Conservation (phyloP, 1,140 invertebrate species). For the Zaprionus davidi region DNA sequence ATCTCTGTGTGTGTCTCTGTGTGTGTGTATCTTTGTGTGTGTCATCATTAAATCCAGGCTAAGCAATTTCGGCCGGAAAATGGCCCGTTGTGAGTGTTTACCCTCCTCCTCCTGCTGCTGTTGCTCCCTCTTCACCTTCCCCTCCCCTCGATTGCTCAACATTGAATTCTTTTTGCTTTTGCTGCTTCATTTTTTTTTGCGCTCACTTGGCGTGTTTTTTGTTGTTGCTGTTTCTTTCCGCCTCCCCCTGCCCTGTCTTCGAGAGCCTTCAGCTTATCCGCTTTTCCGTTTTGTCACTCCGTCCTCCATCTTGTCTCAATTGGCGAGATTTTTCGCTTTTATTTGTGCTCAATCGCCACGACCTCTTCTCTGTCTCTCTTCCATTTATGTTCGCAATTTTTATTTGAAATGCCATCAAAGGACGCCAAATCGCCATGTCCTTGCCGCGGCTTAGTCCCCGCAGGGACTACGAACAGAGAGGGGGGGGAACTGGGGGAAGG, state of each 20-base stretch:
- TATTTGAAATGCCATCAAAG: conserved; percentile 72
- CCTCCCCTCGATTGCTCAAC: background rate
- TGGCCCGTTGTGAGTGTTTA: conserved; percentile 12
- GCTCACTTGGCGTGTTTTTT: conserved; percentile 2
- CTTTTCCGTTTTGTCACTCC: conserved; percentile 16
- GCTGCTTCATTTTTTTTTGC: conserved; percentile 4
- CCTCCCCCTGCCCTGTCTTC: background rate
- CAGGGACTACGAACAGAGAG: background rate
- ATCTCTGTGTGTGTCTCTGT: conserved; percentile 20
- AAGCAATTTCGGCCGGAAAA: conserved; percentile 57
- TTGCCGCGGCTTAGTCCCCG: conserved; percentile 7
- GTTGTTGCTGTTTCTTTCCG: background rate
- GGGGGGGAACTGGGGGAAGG: background rate
- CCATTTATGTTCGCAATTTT: conserved; percentile 71
- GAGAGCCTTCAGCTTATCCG: conserved; percentile 27
- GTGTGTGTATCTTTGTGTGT: conserved; percentile 24
- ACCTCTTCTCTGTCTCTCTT: conserved; percentile 20
- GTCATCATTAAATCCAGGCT: conserved; percentile 75
- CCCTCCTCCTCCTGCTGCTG: background rate
- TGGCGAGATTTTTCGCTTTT: conserved; percentile 73
- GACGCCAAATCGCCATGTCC: conserved; percentile 57
- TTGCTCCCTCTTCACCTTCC: background rate
- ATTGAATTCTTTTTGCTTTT: background rate
- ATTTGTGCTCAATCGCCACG: conserved; percentile 68
- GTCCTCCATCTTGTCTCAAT: conserved; percentile 25